These are phyloP conservation scores for Silurus glanis DNA, from an alignment of 2,113 vertebrate species.

Conservation along the genomic window DNA sequence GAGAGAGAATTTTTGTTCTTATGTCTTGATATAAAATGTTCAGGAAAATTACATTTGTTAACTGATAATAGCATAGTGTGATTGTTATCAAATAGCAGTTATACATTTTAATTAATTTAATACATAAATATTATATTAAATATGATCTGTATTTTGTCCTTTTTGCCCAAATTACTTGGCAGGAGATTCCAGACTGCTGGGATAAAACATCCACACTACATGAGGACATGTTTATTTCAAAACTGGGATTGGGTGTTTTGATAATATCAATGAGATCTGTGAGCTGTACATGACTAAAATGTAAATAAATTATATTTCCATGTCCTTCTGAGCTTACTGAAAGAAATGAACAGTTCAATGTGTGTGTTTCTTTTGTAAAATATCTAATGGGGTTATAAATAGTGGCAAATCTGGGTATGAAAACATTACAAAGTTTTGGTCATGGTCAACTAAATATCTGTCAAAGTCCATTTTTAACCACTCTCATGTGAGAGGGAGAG, in stretches of 20 bases:
- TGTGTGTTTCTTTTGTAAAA: background rate
- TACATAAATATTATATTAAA: background rate
- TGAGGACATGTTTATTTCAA: slow-evolving; percentile 8
- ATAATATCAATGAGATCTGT: slow-evolving; percentile 19
- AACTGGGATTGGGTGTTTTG: slow-evolving; percentile 27
- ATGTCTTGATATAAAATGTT: background rate
- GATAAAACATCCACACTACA: background rate
- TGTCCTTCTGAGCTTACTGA: background rate
- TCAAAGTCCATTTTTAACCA: slow-evolving; percentile 27
- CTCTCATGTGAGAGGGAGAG: background rate
- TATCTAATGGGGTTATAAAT: background rate
- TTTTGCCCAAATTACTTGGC: slow-evolving; percentile 1
- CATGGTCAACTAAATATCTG: background rate
- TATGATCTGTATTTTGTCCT: background rate
- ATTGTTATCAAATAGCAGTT: background rate
- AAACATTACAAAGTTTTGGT: background rate
- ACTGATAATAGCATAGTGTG: background rate
- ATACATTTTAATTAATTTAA: background rate
- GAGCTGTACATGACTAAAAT: slow-evolving; percentile 33
- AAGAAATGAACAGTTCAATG: no score
- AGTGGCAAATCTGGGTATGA: background rate
- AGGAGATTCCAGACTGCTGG: background rate
- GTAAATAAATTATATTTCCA: slow-evolving; percentile 28
- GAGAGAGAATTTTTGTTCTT: background rate
- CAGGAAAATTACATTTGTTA: background rate